phyloP scores from a whole-genome alignment of 1,140 invertebrate genomes.

The Ceratina australensis region DNA sequence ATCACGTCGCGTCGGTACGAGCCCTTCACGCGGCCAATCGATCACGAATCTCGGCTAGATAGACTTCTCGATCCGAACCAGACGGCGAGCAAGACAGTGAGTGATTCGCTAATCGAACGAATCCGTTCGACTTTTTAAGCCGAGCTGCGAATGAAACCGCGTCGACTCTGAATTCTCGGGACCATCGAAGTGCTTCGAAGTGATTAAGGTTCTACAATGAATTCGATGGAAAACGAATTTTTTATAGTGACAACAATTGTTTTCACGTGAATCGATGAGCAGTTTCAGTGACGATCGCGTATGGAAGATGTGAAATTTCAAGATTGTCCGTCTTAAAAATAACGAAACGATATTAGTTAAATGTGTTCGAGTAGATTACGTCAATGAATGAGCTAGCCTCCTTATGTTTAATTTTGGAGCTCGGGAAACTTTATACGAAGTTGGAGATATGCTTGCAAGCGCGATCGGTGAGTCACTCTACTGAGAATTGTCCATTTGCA shows the following conservation, averaged over 20 bases:
- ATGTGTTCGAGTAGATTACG: slow-evolving; percentile 2
- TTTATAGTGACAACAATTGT: too few relatives aligned
- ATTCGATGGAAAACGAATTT: too few relatives aligned
- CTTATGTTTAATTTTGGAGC: slow-evolving; percentile 33
- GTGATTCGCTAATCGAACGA: not conserved
- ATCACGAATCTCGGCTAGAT: too few relatives aligned
- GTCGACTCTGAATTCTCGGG: not conserved
- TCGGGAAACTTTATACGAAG: slow-evolving; percentile 10
- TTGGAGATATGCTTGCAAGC: not conserved
- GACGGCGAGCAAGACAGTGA: slow-evolving; percentile 31
- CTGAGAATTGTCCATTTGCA: not conserved
- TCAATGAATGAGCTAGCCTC: slow-evolving; percentile 4
- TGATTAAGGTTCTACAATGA: not conserved
- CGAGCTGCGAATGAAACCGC: not conserved
- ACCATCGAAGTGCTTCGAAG: not conserved
- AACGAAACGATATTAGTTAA: not conserved
- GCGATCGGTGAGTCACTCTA: not conserved
- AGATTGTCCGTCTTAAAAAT: slow-evolving; percentile 1
- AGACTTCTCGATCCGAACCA: not conserved
- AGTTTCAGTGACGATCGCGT: too few relatives aligned
- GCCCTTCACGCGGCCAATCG: not conserved
- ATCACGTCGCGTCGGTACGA: not conserved
- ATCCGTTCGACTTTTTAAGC: not conserved
- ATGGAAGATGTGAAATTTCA: too few relatives aligned
- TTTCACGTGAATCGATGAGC: too few relatives aligned